phyloP scores from a whole-genome alignment of 2,888 invertebrate species.

The Heliothis peltigera region DNA sequence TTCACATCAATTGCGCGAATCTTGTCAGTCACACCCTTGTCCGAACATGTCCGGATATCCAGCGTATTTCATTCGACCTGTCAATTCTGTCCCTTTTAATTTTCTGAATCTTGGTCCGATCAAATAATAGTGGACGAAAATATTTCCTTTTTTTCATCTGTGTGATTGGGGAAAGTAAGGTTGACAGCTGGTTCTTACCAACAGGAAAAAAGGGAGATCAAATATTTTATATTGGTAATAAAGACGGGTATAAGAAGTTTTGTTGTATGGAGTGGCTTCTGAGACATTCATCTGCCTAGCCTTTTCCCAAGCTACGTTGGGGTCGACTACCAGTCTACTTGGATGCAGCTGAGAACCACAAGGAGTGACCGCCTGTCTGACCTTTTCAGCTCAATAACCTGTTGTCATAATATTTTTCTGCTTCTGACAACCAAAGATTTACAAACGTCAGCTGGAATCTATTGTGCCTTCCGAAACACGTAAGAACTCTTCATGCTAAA shows the following conservation, averaged over 20 bases:
- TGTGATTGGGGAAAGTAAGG: constrained; percentile 35
- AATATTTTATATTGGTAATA: constrained; percentile 7
- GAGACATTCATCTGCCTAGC: too few relatives aligned
- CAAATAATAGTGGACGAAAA: constrained; percentile 43
- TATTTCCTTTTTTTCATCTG: constrained; percentile 29
- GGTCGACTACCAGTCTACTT: too few relatives aligned
- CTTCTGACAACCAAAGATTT: too few relatives aligned
- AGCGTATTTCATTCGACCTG: constrained; percentile 49
- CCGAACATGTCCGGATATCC: constrained; percentile 37
- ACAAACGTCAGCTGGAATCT: too few relatives aligned
- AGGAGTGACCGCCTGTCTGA: too few relatives aligned
- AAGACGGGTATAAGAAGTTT: neutral
- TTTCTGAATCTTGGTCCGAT: constrained; percentile 46
- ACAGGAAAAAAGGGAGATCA: constrained; percentile 10
- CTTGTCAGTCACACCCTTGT: constrained; percentile 46
- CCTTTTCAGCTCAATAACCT: too few relatives aligned
- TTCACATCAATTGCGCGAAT: constrained; percentile 39
- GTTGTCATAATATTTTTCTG: too few relatives aligned
- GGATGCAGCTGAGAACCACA: too few relatives aligned
- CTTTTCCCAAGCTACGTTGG: too few relatives aligned
- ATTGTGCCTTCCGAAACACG: too few relatives aligned
- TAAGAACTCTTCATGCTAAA: too few relatives aligned
- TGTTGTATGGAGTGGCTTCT: too few relatives aligned
- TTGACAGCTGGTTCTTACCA: constrained; percentile 19
- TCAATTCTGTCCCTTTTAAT: constrained; percentile 58